Evolutionary conservation across 2,888 invertebrate species (phyloP).

Genomic region (Polydrusus cervinus): DNA sequence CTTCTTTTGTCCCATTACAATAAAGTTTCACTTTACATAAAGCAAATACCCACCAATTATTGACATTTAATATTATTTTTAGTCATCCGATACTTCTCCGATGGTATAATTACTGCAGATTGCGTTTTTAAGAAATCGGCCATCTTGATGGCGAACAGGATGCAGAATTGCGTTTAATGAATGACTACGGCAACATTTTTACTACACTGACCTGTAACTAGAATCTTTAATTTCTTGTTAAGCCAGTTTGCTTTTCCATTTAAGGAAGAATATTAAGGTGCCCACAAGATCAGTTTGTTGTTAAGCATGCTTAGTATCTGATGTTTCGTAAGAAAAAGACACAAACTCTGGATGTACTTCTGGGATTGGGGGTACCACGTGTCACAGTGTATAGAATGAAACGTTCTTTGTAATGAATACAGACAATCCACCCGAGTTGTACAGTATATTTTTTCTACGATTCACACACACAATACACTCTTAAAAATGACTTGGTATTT

Average conservation of each 20-base stretch:
- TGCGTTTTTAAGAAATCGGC: conserved; percentile 19
- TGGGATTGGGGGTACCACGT: too few species aligned
- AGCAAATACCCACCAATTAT: background rate
- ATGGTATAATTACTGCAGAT: background rate
- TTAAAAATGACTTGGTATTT: too few species aligned
- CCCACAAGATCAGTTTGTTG: too few species aligned
- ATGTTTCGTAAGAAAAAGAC: too few species aligned
- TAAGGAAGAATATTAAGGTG: background rate
- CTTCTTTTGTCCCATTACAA: too few species aligned
- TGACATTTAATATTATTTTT: conserved; percentile 15
- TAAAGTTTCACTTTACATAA: background rate
- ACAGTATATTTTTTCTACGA: too few species aligned
- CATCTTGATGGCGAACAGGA: conserved; percentile 20
- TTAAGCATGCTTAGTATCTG: too few species aligned
- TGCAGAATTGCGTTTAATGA: conserved; percentile 35
- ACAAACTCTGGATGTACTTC: too few species aligned
- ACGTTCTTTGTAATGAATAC: too few species aligned
- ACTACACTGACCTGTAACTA: conserved; percentile 31
- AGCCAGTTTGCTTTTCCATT: conserved; percentile 20
- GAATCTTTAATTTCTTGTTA: conserved; percentile 32
- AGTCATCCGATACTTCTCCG: conserved; percentile 4
- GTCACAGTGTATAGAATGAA: too few species aligned
- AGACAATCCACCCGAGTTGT: too few species aligned
- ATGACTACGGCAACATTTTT: conserved; percentile 23
- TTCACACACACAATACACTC: too few species aligned